These are phyloP conservation scores for Cephus pygmeus DNA, from an alignment of 2,888 invertebrate genomes.

Conservation along the genomic window DNA sequence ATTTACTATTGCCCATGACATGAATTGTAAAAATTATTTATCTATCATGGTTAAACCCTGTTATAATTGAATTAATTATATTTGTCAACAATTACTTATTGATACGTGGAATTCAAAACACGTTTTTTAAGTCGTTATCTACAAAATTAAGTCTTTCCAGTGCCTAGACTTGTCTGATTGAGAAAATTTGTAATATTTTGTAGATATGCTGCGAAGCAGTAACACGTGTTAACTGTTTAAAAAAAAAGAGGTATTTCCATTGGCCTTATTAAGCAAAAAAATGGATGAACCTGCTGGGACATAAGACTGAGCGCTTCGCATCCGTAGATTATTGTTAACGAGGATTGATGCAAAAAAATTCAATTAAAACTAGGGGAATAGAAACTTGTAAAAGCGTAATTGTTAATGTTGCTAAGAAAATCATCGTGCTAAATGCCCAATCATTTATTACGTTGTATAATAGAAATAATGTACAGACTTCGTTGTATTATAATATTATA, in stretches of 20 bases:
- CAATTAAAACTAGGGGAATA: constrained; percentile 16
- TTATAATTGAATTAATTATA: background rate
- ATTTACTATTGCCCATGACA: background rate
- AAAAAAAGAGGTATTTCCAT: constrained; percentile 18
- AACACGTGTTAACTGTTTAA: constrained; percentile 4
- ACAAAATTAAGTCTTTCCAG: background rate
- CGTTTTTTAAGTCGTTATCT: background rate
- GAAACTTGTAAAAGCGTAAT: constrained; percentile 30
- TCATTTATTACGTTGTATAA: constrained; percentile 44
- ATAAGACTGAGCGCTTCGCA: constrained; percentile 58
- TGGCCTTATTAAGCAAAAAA: constrained; percentile 37
- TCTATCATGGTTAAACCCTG: background rate
- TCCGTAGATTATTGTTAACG: constrained; percentile 38
- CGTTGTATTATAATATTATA: constrained; percentile 50
- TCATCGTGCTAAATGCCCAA: constrained; percentile 40
- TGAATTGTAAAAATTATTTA: background rate
- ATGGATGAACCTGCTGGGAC: constrained; percentile 46
- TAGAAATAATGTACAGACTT: constrained; percentile 53
- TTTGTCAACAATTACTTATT: background rate
- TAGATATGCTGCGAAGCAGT: background rate
- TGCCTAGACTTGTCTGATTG: background rate
- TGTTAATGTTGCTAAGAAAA: constrained; percentile 44
- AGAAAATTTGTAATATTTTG: background rate
- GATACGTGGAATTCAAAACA: background rate
- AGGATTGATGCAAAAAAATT: constrained; percentile 18